phyloP scores from a whole-genome alignment of 1,140 invertebrate species.

The Euura saliciscinereae region DNA sequence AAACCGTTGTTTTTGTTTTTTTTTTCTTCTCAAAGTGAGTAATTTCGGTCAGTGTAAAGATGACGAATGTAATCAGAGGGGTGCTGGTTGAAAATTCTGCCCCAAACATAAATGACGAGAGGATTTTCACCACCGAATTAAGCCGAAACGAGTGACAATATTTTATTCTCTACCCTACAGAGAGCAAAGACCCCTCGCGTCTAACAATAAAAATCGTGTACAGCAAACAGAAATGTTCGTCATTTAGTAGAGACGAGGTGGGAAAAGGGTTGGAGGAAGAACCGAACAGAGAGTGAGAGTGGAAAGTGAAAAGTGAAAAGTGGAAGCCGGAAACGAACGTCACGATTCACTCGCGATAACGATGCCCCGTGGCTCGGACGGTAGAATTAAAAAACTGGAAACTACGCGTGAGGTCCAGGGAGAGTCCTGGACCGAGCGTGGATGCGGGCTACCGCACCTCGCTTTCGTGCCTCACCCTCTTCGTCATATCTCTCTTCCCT shows the following conservation, averaged over 20 bases:
- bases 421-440: background rate
- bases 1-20: background rate
- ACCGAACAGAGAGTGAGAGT: background rate
- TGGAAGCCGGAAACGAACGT: background rate
- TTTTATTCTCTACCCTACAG: no score
- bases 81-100: background rate
- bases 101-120: slow-evolving; percentile 28
- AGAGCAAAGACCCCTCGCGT: no score
- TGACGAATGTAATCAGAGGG: slow-evolving; percentile 28
- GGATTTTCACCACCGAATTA: slow-evolving; percentile 31
- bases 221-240: no score
- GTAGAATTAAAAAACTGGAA: background rate
- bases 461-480: background rate
- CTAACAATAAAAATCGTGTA: no score
- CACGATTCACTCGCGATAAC: background rate
- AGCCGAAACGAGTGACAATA: slow-evolving; percentile 31
- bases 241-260: no score
- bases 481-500: background rate
- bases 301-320: background rate
- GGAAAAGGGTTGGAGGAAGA: background rate
- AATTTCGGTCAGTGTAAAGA: slow-evolving; percentile 24
- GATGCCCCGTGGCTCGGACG: slow-evolving; percentile 1
- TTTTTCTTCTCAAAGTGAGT: no score
- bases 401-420: background rate
- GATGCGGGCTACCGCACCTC: background rate